These are phyloP conservation scores for Drosophila bunnanda DNA, from an alignment of 2,888 invertebrate genomes.

Conservation along the genomic window DNA sequence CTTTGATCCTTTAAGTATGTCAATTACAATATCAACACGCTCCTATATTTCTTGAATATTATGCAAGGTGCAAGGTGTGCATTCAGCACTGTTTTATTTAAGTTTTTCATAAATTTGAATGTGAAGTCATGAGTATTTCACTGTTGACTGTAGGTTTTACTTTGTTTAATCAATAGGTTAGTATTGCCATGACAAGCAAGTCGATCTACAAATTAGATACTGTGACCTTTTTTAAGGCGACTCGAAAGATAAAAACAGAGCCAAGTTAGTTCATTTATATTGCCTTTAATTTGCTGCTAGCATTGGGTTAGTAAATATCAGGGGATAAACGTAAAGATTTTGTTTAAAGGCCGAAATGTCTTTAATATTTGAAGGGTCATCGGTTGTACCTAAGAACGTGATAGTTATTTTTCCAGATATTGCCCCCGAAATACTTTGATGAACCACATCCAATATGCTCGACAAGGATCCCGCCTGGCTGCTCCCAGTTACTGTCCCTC, in stretches of 20 bases:
- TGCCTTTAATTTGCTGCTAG: background rate
- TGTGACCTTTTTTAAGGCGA: no score
- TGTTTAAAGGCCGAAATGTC: slow-evolving; percentile 54
- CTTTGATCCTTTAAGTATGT: no score
- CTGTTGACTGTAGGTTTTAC: no score
- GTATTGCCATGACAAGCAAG: background rate
- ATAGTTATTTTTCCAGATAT: slow-evolving; percentile 46
- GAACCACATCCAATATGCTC: slow-evolving; percentile 53
- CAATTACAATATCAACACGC: no score
- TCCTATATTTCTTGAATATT: no score
- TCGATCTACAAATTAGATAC: no score
- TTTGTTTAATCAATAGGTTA: background rate
- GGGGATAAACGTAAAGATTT: slow-evolving; percentile 47
- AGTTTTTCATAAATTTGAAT: no score
- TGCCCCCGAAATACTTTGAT: slow-evolving; percentile 52
- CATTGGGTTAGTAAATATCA: slow-evolving; percentile 52
- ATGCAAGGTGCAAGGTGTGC: no score
- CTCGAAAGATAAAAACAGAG: background rate
- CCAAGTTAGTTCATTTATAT: background rate
- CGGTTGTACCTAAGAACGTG: slow-evolving; percentile 39
- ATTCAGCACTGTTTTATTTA: no score
- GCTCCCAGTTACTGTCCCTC: background rate
- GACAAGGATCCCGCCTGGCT: slow-evolving; percentile 45
- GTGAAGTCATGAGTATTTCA: no score
- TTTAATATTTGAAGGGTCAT: slow-evolving; percentile 46